Conservation (phyloP, 2,888 invertebrate genomes). For the Micoletzkya japonica region DNA sequence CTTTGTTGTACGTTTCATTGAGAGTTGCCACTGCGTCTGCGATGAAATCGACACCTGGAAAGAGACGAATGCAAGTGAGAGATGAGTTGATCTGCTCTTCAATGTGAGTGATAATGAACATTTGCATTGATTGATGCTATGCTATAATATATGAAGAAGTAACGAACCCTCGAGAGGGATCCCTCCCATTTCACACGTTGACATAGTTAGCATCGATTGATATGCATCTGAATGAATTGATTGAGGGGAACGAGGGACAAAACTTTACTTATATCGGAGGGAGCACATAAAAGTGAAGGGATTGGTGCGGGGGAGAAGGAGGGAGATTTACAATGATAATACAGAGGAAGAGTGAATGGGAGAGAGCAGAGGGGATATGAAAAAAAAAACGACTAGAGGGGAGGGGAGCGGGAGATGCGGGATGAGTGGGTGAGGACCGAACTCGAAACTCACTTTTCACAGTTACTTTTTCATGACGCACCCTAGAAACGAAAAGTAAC, state of each 20-base stretch:
- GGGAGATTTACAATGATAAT: background rate
- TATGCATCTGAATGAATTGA: background rate
- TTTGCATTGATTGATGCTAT: too few species aligned
- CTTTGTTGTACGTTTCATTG: constrained; percentile 46
- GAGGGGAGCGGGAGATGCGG: background rate
- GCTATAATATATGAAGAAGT: background rate
- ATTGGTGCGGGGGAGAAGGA: background rate
- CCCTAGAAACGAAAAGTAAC: background rate
- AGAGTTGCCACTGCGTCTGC: constrained; percentile 42
- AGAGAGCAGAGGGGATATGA: background rate
- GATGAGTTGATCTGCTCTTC: too few species aligned
- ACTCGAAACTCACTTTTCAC: background rate
- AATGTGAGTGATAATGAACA: too few species aligned
- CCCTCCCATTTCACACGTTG: constrained; percentile 43
- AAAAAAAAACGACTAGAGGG: background rate
- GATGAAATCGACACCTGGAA: constrained; percentile 43
- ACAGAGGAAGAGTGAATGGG: background rate
- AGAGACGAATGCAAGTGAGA: too few species aligned
- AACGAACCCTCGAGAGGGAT: constrained; percentile 35
- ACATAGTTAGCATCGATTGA: constrained; percentile 17
- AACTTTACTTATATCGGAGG: background rate
- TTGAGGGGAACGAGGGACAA: background rate
- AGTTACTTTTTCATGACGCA: background rate
- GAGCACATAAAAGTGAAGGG: background rate
- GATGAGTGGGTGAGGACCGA: background rate